These are phyloP conservation scores for Stramonita haemastoma DNA, from an alignment of 2,888 invertebrate genomes.

Conservation along the genomic window DNA sequence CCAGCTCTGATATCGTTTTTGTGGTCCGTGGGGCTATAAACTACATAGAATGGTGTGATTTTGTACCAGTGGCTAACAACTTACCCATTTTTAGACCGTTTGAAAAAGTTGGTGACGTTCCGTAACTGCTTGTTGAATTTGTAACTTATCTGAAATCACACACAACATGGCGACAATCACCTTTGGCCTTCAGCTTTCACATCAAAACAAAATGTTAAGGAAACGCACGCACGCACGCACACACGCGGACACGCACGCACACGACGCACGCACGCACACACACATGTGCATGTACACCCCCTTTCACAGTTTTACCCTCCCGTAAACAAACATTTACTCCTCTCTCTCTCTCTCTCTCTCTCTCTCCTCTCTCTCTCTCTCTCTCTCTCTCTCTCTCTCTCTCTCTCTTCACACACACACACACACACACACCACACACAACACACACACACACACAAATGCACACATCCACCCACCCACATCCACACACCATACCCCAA, in stretches of 20 bases:
- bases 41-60: no score
- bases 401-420: background rate
- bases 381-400: background rate
- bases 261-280: no score
- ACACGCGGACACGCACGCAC: no score
- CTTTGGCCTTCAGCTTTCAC: no score
- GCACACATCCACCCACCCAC: background rate
- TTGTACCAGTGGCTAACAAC: constrained; percentile 77
- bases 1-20: no score
- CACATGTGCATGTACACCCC: no score
- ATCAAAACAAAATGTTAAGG: no score
- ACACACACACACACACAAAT: background rate
- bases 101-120: constrained; percentile 99
- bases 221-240: no score
- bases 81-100: constrained; percentile 99
- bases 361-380: background rate
- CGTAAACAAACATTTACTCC: no score
- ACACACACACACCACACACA: background rate
- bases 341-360: background rate
- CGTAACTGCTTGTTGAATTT: constrained; percentile 99
- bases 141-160: constrained; percentile 94
- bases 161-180: background rate
- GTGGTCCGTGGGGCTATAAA: no score
- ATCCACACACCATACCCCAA: no score
- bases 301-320: no score